These are phyloP conservation scores for Bucorvus abyssinicus DNA, from an alignment of 2,797 vertebrate species.

Conservation along the genomic window DNA sequence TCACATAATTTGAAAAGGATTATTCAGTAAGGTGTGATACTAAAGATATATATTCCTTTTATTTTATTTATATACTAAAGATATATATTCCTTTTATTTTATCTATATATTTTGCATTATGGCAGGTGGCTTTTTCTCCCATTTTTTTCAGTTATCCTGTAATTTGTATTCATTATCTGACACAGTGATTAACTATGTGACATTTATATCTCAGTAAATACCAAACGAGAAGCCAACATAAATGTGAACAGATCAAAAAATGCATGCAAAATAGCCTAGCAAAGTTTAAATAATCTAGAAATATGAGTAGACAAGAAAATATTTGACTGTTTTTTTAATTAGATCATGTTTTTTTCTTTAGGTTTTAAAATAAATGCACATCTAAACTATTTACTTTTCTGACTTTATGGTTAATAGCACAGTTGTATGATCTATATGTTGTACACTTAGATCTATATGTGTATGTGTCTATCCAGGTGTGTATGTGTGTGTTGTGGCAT, in stretches of 20 bases:
- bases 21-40: not conserved
- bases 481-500: not conserved
- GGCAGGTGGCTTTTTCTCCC: not conserved
- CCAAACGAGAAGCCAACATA: not conserved
- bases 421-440: not conserved
- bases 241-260: not conserved
- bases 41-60: not conserved
- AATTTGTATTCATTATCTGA: not conserved
- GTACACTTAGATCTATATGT: not conserved
- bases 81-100: not conserved
- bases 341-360: not conserved
- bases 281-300: not conserved
- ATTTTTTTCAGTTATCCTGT: not conserved
- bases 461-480: accelerated
- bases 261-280: not conserved
- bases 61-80: not conserved
- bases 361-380: not conserved
- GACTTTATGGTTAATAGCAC: not conserved
- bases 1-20: not conserved
- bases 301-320: not conserved
- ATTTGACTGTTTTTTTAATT: not conserved
- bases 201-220: conserved; percentile 14
- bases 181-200: not conserved
- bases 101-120: not conserved
- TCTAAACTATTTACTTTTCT: not conserved